Evolutionary conservation across 1,140 invertebrate species (phyloP), one percentile per base, ranked within the genome.

Genomic region (Scaptodrosophila lebanonensis): DNA sequence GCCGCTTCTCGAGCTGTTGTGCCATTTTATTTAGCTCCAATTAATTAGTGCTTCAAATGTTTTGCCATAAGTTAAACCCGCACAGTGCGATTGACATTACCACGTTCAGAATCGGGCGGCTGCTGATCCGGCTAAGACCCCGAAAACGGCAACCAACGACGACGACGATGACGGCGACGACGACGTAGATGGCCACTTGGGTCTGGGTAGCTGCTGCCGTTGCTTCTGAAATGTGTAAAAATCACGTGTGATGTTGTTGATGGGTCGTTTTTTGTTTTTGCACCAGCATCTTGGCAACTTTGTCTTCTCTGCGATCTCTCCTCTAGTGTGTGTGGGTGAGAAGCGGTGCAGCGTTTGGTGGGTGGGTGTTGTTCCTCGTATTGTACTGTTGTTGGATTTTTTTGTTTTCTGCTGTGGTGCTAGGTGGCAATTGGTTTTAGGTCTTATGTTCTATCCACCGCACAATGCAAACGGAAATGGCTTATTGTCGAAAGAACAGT

Each of bases 1-100:
- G 6, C 6, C 48, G 18, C 44, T 45, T 47, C 50, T 45, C 42
- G 42, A 42, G 69, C 67, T 75, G 69, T 79, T 85, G 79, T 67
- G 70, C 77, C 73, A 72, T 85, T 85, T 85, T 85, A 85, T 85
- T 85, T 85, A 85, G 83, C 82, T 85, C 83, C 83, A 85, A 85
- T 85, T 85, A 85, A 85, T 85, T 85, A 85, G 83, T 85, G 83
- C 83, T 85, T 85, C 75, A 84, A 85, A 85, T 85, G 83, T 85
- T 82, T 85, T 85, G 83, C 83, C 79, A 85, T 85, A 85, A 85
- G 83, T 85, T 85, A 82, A 71, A 66, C 76, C 76, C 75, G 70
- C 70, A 79, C 73, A 79, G 73, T 79, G 75, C 75, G 76, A 82
- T 82, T 82, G 75, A 82, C 75, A 82, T 82, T 82, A 75, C 75